Evolutionary conservation across 1,140 invertebrate species (phyloP).

Genomic region (Drosophila carrolli): DNA sequence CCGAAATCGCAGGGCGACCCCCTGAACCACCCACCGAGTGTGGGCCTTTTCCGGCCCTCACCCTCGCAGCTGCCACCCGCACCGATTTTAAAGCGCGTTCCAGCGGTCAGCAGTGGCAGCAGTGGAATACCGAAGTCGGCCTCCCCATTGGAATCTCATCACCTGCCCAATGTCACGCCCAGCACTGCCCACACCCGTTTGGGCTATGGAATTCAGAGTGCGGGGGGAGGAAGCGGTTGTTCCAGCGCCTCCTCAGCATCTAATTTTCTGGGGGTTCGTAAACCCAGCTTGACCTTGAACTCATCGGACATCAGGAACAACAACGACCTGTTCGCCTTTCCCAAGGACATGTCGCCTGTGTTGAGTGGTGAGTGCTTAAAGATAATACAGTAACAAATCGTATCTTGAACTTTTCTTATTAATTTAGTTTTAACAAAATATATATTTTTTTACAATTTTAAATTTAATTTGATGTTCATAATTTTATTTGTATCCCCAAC

Average conservation of each 20-base stretch:
- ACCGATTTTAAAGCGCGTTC: constrained; percentile 64
- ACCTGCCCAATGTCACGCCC: constrained; percentile 78
- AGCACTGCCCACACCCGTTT: constrained; percentile 6
- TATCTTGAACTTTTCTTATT: too few relatives aligned
- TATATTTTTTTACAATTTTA: too few relatives aligned
- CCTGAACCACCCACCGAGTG: constrained; percentile 24
- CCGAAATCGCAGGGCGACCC: constrained; percentile 72
- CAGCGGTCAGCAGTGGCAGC: constrained; percentile 13
- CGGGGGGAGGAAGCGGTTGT: constrained; percentile 26
- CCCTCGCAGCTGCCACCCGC: constrained; percentile 79
- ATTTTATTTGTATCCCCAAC: neutral
- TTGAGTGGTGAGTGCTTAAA: constrained; percentile 49
- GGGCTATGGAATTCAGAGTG: constrained; percentile 28
- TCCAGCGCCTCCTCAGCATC: constrained; percentile 39
- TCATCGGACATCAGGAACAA: constrained; percentile 78
- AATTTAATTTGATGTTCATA: neutral
- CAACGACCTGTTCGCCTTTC: constrained; percentile 78
- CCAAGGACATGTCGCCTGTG: constrained; percentile 79
- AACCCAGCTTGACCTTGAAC: constrained; percentile 76
- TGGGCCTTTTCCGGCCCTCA: constrained; percentile 64
- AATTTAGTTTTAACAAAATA: too few relatives aligned
- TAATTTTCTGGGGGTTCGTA: constrained; percentile 72
- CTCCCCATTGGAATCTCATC: constrained; percentile 75
- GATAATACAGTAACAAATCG: too few relatives aligned
- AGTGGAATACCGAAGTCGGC: constrained; percentile 71